Base-by-base conservation (phyloP, 2,888 invertebrate genomes). In the Calameuta filiformis region DNA sequence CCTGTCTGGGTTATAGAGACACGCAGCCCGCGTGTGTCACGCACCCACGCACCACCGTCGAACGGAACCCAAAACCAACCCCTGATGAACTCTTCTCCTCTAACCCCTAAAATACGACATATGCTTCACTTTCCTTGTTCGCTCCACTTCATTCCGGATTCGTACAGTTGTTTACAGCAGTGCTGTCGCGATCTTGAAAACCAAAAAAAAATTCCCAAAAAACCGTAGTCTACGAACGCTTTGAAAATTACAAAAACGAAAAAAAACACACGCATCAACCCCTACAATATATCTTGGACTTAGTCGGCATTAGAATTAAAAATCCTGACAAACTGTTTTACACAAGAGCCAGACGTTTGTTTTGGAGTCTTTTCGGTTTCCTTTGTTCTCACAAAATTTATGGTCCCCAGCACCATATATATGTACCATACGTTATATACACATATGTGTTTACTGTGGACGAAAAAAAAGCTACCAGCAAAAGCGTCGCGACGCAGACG, bases 1-100 rank as follows among this genome's bases (percentile, higher is more conserved):
- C 86, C 85, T 87, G 85, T 87, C 85, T 85, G 75, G 71, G 71
- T 76, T 68, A 79, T 75, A 35, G 56, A 33, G 30, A 75, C 82
- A 79, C 73, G 79, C 76, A 77, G 77, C 79, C 79, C 77, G 69
- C 76, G 79, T 81, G 81, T 78, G 81, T 81, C 81, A 81, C 81
- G 81, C 80, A 80, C 75, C 77, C 79, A 74, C 34, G 74, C 35
- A 34, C 74, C 15, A 40, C 15, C 23, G 23, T 56, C 56, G 56
- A 56, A 56, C 6, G 56, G 23, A 56, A 56, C 56, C 56, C 56
- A 56, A 56, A 56, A 56, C 23, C 56, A 56, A 56, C 56, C 56
- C 56, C 56, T 56, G 23, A 56, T 56, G 56, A 56, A 56, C 56
- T 56, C 56, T 56, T 56, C 56, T 56, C 56, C 56, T 23, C 23